phyloP scores from a whole-genome alignment of 1,140 invertebrate genomes.

The Drosophila kepulauana region DNA sequence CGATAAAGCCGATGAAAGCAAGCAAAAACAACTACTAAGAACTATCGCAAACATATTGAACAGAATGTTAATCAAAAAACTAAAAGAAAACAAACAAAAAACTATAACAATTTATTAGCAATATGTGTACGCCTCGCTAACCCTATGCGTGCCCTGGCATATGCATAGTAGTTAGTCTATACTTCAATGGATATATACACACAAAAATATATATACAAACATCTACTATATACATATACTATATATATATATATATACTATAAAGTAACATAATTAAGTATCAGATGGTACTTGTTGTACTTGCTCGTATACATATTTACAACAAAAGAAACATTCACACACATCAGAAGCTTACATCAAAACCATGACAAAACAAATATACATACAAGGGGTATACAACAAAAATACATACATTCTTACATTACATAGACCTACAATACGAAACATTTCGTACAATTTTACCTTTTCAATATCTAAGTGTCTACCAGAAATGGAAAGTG shows the following conservation, averaged over 20 bases:
- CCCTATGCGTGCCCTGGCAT: slow-evolving; percentile 18
- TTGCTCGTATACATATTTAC: slow-evolving; percentile 26
- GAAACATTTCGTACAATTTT: slow-evolving; percentile 77
- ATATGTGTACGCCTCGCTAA: slow-evolving; percentile 45
- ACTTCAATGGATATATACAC: slow-evolving; percentile 33
- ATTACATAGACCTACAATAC: slow-evolving; percentile 40
- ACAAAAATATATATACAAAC: neutral
- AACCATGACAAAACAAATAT: slow-evolving; percentile 13
- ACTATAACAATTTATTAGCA: slow-evolving; percentile 37
- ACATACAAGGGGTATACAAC: slow-evolving; percentile 47
- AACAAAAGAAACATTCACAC: neutral
- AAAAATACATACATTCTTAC: slow-evolving; percentile 49
- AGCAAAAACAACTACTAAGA: slow-evolving; percentile 5
- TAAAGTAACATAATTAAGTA: slow-evolving; percentile 1
- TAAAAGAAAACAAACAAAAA: neutral
- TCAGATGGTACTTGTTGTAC: slow-evolving; percentile 13
- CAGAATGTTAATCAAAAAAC: slow-evolving; percentile 23
- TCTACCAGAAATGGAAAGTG: slow-evolving; percentile 64
- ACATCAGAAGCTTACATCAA: slow-evolving; percentile 9
- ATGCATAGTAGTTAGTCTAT: slow-evolving; percentile 33
- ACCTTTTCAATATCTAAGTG: slow-evolving; percentile 82
- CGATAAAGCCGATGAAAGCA: neutral
- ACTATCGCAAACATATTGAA: slow-evolving; percentile 26
- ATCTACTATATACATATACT: neutral
- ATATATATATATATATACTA: slow-evolving; percentile 6